Conservation (phyloP, 1,140 invertebrate species). For the Cotesia typhae region DNA sequence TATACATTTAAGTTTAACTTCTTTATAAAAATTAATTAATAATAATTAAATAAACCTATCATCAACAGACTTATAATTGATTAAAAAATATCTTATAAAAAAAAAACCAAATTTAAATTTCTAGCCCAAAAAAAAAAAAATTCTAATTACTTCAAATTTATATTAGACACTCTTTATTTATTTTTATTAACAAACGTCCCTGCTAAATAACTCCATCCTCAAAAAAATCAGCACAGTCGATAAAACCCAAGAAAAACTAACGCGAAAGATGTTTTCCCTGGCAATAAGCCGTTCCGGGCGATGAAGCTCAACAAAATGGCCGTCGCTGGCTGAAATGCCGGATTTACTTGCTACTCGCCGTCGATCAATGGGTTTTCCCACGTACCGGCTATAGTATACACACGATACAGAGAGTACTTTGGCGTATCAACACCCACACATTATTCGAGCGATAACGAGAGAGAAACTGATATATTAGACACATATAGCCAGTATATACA, state of each 20-base stretch:
- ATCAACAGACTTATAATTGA: too few relatives aligned
- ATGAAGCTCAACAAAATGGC: conserved; percentile 41
- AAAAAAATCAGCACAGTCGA: too few relatives aligned
- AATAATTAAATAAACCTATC: too few relatives aligned
- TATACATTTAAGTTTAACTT: too few relatives aligned
- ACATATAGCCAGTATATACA: background rate
- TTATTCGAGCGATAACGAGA: conserved; percentile 34
- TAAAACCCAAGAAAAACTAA: background rate
- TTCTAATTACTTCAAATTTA: too few relatives aligned
- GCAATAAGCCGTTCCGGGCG: conserved; percentile 33
- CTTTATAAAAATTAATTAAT: too few relatives aligned
- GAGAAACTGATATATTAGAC: conserved; percentile 29
- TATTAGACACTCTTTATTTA: too few relatives aligned
- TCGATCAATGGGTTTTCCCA: background rate
- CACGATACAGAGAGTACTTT: conserved; percentile 11
- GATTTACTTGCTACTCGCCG: background rate
- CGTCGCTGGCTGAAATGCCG: conserved; percentile 41
- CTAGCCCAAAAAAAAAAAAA: too few relatives aligned
- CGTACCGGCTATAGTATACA: conserved; percentile 22
- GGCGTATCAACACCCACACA: background rate
- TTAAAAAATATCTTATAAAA: too few relatives aligned
- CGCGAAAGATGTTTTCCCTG: conserved; percentile 5
- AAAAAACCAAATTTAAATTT: too few relatives aligned
- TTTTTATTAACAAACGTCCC: too few relatives aligned
- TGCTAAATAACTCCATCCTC: too few relatives aligned